Conservation (phyloP, 2,113 vertebrate species). For the Antechinus flavipes region DNA sequence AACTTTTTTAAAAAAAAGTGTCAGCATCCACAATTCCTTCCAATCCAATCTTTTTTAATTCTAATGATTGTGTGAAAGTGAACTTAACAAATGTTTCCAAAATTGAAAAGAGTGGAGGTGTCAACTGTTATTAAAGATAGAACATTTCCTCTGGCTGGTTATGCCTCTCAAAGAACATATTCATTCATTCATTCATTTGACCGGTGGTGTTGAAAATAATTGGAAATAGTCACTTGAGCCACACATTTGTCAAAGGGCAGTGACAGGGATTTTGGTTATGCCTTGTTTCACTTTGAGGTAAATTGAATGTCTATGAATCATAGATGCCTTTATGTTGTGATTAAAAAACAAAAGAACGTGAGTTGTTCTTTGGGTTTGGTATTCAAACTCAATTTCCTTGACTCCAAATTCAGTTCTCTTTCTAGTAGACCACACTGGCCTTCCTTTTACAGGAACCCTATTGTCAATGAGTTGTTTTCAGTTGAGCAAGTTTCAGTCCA, state of each 20-base stretch:
- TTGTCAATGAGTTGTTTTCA: not conserved
- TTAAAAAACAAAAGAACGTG: conserved; percentile 6
- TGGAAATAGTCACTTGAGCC: conserved; percentile 28
- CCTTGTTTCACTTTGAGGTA: conserved; percentile 38
- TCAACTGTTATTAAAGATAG: conserved; percentile 22
- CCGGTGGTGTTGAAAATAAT: conserved; percentile 42
- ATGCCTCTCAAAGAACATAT: not conserved
- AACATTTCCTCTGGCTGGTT: conserved; percentile 32
- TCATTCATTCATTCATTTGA: conserved; percentile 23
- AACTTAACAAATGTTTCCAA: conserved; percentile 44
- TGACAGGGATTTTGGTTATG: conserved; percentile 52
- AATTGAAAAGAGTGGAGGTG: conserved; percentile 26
- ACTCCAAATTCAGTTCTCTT: not conserved
- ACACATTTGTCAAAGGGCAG: not conserved
- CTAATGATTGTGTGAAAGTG: not conserved
- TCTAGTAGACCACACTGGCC: not conserved
- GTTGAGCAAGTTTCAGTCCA: not conserved
- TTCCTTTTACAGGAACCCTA: not conserved
- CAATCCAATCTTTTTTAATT: not conserved
- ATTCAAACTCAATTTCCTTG: not conserved
- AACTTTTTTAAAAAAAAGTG: conserved; percentile 18
- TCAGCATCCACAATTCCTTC: conserved; percentile 24
- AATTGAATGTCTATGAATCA: conserved; percentile 42
- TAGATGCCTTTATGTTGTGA: not conserved
- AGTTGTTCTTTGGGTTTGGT: not conserved